These are phyloP conservation scores for Spinibarbus caldwelli DNA, from an alignment of 2,797 vertebrate genomes.

Conservation along the genomic window DNA sequence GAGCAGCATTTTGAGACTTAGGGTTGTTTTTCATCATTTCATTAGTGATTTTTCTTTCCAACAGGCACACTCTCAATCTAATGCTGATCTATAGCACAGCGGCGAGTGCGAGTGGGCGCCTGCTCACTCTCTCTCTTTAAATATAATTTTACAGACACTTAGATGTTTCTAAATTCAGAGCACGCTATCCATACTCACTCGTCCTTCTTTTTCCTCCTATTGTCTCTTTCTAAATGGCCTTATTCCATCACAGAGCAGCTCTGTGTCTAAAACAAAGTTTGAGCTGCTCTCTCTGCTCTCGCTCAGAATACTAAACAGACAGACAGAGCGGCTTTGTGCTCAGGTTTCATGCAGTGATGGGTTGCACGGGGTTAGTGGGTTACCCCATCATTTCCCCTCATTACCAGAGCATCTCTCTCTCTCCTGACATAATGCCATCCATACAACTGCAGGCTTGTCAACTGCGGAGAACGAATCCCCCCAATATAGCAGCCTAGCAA, in stretches of 20 bases:
- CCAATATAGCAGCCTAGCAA: background rate
- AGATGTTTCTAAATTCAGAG: conserved; percentile 1
- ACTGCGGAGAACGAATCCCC: background rate
- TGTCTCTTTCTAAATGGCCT: conserved; percentile 28
- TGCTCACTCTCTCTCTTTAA: background rate
- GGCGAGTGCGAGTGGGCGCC: background rate
- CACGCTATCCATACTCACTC: conserved; percentile 10
- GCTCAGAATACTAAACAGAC: conserved; percentile 31
- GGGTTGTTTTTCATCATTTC: background rate
- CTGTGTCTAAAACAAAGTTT: conserved; percentile 22
- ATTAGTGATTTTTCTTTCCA: background rate
- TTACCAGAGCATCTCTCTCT: conserved; percentile 30
- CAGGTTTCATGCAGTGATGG: conserved; percentile 28
- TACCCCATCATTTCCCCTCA: conserved; percentile 13
- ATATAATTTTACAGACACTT: background rate
- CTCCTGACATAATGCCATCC: background rate
- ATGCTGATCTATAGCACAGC: background rate
- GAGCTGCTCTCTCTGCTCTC: background rate
- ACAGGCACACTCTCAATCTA: background rate
- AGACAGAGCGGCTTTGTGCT: conserved; percentile 31
- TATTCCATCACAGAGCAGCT: conserved; percentile 32
- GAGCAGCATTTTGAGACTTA: background rate
- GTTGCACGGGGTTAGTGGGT: conserved; percentile 15
- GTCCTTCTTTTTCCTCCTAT: conserved; percentile 2
- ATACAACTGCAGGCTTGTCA: background rate